phyloP scores from a whole-genome alignment of 2,113 vertebrate species.

The Carlito syrichta region DNA sequence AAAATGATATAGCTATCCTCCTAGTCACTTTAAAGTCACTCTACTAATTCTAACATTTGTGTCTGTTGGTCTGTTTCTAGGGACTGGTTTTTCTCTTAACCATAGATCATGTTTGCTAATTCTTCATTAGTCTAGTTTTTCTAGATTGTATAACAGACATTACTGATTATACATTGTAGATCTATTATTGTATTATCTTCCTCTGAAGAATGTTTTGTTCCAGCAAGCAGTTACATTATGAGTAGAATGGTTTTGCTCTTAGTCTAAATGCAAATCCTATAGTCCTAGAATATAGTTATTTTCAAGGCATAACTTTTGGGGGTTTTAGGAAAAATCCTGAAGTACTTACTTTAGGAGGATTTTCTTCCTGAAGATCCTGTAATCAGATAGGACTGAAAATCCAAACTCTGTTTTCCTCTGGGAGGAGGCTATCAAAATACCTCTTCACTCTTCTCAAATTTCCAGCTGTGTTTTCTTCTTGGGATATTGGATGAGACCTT shows the following conservation, averaged over 20 bases:
- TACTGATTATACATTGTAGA: background rate
- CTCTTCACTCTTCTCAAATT: background rate
- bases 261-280: background rate
- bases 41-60: background rate
- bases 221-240: background rate
- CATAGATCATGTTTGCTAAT: background rate
- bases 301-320: background rate
- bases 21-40: background rate
- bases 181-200: background rate
- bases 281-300: background rate
- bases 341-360: background rate
- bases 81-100: background rate
- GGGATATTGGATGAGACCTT: background rate
- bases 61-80: background rate
- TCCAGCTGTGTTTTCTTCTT: background rate
- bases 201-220: background rate
- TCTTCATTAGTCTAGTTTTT: background rate
- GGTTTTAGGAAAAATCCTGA: background rate
- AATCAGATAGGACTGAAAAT: background rate
- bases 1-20: background rate
- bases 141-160: background rate
- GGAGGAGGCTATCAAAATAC: background rate
- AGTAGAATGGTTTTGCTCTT: background rate
- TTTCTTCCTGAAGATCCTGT: too few relatives aligned
- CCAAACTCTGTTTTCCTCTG: background rate